Evolutionary conservation across 2,113 vertebrate genomes (phyloP), one percentile per base, ranked within the genome.

Genomic region (Macheiramphus alcinus): DNA sequence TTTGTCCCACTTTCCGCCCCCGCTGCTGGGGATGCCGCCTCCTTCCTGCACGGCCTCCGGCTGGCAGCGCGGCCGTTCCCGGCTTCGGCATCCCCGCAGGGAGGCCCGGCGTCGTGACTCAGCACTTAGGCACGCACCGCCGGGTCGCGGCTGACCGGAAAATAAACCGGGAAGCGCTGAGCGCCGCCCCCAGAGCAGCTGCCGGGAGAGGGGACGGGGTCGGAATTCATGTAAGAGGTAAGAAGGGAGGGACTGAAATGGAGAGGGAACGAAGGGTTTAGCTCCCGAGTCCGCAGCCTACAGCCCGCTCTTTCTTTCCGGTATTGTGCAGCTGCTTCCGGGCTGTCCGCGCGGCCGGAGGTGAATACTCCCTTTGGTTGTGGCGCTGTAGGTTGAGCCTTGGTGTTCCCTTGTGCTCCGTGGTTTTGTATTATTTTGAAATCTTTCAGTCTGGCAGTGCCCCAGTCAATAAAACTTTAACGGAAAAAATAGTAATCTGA

Each of bases 381-480:
- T 5, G 36, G 7, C 16, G 13, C 27, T 4, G 47, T 0, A 21
- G 18, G 48, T 34, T 21, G 47, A 19, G 50, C 16, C 7, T 11
- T 10, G 2, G 7, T 3, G 0, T 16, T 45, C 1, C 3, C 3
- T 6, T 17, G 27, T 21, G 42, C 20, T 8, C 18, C 15, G 13
- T 20, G 23, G 0, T 10, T 72, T 32, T 6, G 23, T 14, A 0
- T 21, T 50, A 0, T 13, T 59, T 4, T 26, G 9, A 23, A 31
- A 23, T 43, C 15, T 75, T 16, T 15, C 13, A 5, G 20, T 20
- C 17, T 11, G 56, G 59, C 34, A 32, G 7, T 12, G n/a, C 7
- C 27, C 25, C 58, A 2, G 0, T 15, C 52, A 38, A 19, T 63
- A 47, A 43, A 67, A 75, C 43, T 26, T 38, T 1, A 18, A 29